Evolutionary conservation across 2,113 vertebrate species (phyloP).

Genomic region (Cryptomyrus ogoouensis): DNA sequence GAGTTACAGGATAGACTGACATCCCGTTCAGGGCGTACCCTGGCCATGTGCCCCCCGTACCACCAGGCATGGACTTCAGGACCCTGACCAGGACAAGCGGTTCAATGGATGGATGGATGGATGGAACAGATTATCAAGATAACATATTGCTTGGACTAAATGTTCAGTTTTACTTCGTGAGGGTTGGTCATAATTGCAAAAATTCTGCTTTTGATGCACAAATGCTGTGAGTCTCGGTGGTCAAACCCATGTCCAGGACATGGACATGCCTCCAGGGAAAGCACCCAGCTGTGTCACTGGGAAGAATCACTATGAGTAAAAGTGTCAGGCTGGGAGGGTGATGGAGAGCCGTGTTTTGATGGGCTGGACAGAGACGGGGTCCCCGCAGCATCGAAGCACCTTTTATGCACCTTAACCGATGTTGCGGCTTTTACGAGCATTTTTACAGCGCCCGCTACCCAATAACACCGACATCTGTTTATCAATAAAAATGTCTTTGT

Average conservation of each 20-base stretch:
- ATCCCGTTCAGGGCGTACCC: background rate
- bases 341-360: slow-evolving; percentile 1
- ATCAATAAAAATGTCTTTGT: slow-evolving; percentile 40
- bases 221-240: background rate
- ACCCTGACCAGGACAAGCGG: background rate
- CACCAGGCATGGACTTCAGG: background rate
- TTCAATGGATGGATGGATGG: background rate
- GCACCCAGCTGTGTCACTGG: background rate
- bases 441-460: slow-evolving; percentile 35
- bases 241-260: background rate
- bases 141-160: background rate
- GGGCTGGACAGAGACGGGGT: slow-evolving; percentile 19
- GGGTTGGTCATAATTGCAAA: background rate
- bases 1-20: background rate
- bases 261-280: background rate
- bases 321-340: background rate
- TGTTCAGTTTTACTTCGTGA: background rate
- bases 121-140: background rate
- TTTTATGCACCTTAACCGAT: slow-evolving; percentile 35
- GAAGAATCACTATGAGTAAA: background rate
- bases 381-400: slow-evolving; percentile 18
- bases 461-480: slow-evolving; percentile 55
- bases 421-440: slow-evolving; percentile 41
- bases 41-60: background rate
- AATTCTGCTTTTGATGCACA: background rate